phyloP scores from a whole-genome alignment of 2,888 invertebrate species.

The Drosophila greeni region DNA sequence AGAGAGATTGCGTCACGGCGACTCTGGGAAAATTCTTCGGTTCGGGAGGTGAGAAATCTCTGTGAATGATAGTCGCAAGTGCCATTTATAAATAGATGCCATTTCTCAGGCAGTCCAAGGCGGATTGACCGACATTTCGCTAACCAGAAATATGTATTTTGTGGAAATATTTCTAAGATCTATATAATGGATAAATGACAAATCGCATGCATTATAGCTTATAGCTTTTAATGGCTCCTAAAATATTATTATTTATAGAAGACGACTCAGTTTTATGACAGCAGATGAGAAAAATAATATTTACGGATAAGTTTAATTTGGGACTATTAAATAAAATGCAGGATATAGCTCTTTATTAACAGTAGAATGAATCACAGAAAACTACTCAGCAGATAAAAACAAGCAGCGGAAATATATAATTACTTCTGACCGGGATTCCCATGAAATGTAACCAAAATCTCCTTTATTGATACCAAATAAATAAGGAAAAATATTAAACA shows the following conservation, averaged over 20 bases:
- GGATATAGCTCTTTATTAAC: background rate
- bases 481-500: background rate
- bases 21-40: conserved; percentile 36
- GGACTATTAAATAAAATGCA: background rate
- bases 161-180: conserved; percentile 11
- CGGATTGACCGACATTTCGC: conserved; percentile 45
- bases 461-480: background rate
- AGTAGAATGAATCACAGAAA: background rate
- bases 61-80: conserved; percentile 43
- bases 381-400: background rate
- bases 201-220: background rate
- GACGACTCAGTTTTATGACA: conserved; percentile 1
- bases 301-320: background rate
- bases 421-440: background rate
- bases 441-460: background rate
- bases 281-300: background rate
- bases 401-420: background rate
- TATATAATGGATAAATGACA: background rate
- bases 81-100: conserved; percentile 58
- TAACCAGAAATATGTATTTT: conserved; percentile 4
- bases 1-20: conserved; percentile 59
- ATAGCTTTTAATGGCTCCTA: background rate
- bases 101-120: conserved; percentile 51
- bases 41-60: conserved; percentile 47
- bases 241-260: conserved; percentile 8